Percentiles rank a stretch among this genome's conserved stretches.
phyloP scores from a whole-genome alignment of 2,888 invertebrate genomes.

The Spisula solida region DNA sequence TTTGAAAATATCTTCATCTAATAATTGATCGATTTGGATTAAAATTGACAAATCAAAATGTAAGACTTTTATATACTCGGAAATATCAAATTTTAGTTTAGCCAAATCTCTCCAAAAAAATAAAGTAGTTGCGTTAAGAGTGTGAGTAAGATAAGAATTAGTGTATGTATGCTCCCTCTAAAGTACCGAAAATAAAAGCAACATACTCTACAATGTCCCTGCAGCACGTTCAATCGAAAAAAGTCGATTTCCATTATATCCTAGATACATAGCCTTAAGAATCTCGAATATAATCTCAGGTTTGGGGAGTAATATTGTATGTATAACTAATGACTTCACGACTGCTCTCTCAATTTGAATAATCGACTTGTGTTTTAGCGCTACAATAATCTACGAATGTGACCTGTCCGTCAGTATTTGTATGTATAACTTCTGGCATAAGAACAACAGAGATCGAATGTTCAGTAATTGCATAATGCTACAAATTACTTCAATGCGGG shows the following conservation, averaged over 20 bases:
- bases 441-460: not conserved
- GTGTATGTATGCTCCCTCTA: too few relatives aligned
- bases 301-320: conserved; percentile 3
- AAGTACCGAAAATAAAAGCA: too few relatives aligned
- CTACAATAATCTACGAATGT: not conserved
- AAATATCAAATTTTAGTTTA: too few relatives aligned
- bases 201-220: too few relatives aligned
- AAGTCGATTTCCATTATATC: not conserved
- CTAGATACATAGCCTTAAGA: not conserved
- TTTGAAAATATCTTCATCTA: too few relatives aligned
- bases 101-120: too few relatives aligned
- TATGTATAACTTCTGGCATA: not conserved
- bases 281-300: not conserved
- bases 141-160: too few relatives aligned
- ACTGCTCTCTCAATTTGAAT: conserved; percentile 8
- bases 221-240: not conserved
- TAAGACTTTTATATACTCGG: too few relatives aligned
- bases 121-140: too few relatives aligned
- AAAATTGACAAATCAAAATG: too few relatives aligned
- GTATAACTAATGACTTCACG: conserved; percentile 10
- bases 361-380: not conserved
- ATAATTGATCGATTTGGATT: too few relatives aligned
- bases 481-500: not conserved
- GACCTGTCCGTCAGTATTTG: not conserved
- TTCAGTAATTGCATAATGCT: not conserved